Evolutionary conservation across 1,140 invertebrate genomes (phyloP).

Genomic region (Portunus trituberculatus): DNA sequence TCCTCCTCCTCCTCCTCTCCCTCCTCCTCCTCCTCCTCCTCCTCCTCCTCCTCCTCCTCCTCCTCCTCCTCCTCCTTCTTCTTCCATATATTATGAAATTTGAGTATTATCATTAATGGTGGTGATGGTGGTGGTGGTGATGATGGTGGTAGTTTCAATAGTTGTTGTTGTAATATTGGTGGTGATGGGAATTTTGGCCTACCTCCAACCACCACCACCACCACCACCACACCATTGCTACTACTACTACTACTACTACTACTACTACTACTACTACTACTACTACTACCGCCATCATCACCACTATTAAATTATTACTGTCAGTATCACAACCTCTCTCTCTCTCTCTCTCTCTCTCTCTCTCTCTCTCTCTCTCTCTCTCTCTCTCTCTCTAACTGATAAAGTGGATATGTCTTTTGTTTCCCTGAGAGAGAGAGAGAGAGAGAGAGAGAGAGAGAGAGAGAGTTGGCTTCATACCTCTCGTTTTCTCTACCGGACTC

Average conservation of each 20-base stretch:
- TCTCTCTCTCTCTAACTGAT: conserved; percentile 15
- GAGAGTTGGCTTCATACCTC: background rate
- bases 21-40: background rate
- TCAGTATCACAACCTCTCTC: background rate
- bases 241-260: background rate
- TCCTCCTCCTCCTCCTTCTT: background rate
- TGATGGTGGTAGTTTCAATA: background rate
- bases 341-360: background rate
- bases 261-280: background rate
- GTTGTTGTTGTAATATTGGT: background rate
- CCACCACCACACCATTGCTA: background rate
- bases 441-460: conserved; percentile 24
- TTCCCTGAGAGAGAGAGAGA: conserved; percentile 29
- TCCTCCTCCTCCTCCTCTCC: no score
- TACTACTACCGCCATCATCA: background rate
- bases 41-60: background rate
- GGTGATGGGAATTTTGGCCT: background rate
- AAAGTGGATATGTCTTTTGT: background rate
- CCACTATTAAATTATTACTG: background rate
- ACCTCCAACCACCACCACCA: conserved; percentile 8
- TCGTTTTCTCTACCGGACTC: background rate
- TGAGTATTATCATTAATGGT: no score
- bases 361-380: background rate
- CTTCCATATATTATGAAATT: background rate
- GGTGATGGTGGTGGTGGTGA: background rate